Evolutionary conservation across 2,888 invertebrate genomes (phyloP).

Genomic region (Lasioglossum figueresi): DNA sequence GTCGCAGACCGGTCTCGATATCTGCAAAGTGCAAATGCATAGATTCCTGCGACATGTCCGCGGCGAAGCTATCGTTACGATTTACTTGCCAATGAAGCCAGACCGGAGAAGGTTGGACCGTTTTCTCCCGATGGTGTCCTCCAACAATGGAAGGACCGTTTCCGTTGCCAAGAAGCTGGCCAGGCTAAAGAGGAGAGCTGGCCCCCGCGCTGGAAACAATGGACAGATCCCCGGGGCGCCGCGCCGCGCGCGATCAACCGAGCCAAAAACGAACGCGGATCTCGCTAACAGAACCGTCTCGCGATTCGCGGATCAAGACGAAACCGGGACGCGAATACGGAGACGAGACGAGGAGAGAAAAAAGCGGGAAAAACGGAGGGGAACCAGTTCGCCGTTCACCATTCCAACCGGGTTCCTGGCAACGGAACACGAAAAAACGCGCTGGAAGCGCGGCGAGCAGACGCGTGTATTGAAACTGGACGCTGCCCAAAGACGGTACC

Average conservation of each 20-base stretch:
- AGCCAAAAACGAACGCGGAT: slow-evolving; percentile 58
- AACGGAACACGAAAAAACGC: slow-evolving; percentile 46
- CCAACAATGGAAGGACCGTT: slow-evolving; percentile 31
- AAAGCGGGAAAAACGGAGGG: slow-evolving; percentile 5
- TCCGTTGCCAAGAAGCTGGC: slow-evolving; percentile 68
- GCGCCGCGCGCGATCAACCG: slow-evolving; percentile 13
- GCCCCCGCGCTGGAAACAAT: slow-evolving; percentile 48
- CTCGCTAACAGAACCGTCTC: not conserved
- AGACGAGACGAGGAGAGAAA: not conserved
- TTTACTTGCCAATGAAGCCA: slow-evolving; percentile 64
- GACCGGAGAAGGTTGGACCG: slow-evolving; percentile 29
- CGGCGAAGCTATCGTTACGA: slow-evolving; percentile 40
- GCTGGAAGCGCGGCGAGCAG: slow-evolving; percentile 21
- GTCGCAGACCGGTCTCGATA: slow-evolving; percentile 28
- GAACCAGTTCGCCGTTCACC: slow-evolving; percentile 14
- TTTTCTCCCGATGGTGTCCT: slow-evolving; percentile 31
- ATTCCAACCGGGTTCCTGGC: slow-evolving; percentile 50
- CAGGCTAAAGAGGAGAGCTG: slow-evolving; percentile 23
- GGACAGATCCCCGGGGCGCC: slow-evolving; percentile 9
- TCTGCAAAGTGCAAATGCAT: slow-evolving; percentile 44
- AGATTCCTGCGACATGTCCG: slow-evolving; percentile 29
- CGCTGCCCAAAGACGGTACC: slow-evolving; percentile 44
- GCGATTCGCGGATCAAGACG: not conserved
- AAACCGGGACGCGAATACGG: not conserved
- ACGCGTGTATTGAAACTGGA: slow-evolving; percentile 45